Percentiles rank a stretch among this genome's conserved stretches.
phyloP scores from a whole-genome alignment of 2,113 vertebrate genomes.

The Hiodon tergisus region DNA sequence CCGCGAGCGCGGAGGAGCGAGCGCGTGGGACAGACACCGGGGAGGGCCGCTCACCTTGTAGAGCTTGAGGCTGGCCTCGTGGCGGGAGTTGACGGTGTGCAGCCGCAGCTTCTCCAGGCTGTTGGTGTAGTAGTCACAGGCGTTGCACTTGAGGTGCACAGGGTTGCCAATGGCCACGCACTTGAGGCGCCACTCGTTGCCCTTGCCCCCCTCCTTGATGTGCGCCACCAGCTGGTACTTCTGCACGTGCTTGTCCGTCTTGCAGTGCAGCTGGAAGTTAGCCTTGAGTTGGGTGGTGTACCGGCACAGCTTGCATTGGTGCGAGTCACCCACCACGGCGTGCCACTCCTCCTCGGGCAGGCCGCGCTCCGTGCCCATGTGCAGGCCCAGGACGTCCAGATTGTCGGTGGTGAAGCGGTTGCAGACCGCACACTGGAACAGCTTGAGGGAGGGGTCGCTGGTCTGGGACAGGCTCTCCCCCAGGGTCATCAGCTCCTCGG shows the following conservation, averaged over 20 bases:
- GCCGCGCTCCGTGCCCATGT: conserved; percentile 89
- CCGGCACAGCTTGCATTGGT: conserved; percentile 95
- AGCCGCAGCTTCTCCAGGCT: conserved; percentile 95
- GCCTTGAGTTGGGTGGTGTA: conserved; percentile 98
- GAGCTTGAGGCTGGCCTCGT: conserved; percentile 94
- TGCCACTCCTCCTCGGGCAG: conserved; percentile 97
- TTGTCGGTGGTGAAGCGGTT: conserved; percentile 98
- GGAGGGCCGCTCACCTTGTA: conserved; percentile 82
- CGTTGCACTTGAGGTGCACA: conserved; percentile 95
- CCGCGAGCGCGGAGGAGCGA: neutral
- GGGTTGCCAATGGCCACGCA: conserved; percentile 97
- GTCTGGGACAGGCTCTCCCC: conserved; percentile 94
- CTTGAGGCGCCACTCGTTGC: conserved; percentile 96
- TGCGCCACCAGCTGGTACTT: conserved; percentile 98
- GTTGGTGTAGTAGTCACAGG: conserved; percentile 98
- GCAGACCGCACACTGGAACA: conserved; percentile 97
- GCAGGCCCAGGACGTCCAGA: conserved; percentile 90
- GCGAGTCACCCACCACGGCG: conserved; percentile 86
- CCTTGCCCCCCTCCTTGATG: conserved; percentile 96
- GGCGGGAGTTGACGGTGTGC: conserved; percentile 90
- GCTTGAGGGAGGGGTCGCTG: conserved; percentile 92
- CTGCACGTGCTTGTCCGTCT: conserved; percentile 97
- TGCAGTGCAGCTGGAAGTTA: conserved; percentile 98
- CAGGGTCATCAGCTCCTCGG: conserved; percentile 95
- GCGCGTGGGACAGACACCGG: neutral